Percentiles rank a stretch among this genome's conserved stretches.
These are phyloP conservation scores for Desmodus rotundus DNA, from an alignment of 2,113 vertebrate species.

Conservation along the genomic window DNA sequence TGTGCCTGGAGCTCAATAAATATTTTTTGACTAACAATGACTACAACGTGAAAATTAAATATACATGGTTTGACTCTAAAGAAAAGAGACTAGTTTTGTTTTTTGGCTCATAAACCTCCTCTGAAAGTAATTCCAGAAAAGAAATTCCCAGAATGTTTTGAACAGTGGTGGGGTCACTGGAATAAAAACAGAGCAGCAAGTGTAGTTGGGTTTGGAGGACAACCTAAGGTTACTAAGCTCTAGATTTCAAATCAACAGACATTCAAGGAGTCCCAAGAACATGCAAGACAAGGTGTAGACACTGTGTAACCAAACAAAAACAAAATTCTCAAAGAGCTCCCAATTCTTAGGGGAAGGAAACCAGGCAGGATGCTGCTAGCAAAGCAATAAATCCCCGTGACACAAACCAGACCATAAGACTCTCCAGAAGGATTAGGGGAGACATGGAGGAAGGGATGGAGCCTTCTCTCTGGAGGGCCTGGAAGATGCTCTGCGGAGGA, in stretches of 20 bases:
- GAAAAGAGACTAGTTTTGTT: slow-evolving; percentile 52
- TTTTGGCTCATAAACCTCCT: slow-evolving; percentile 44
- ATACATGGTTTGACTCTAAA: slow-evolving; percentile 40
- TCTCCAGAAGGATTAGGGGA: not conserved
- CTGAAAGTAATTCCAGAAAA: slow-evolving; percentile 42
- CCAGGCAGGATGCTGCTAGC: not conserved
- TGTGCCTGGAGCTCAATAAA: slow-evolving; percentile 54
- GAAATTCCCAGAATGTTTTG: not conserved
- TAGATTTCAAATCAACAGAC: not conserved
- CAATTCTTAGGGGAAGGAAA: not conserved
- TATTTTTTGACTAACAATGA: slow-evolving; percentile 67
- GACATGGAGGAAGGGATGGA: not conserved
- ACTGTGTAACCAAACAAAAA: not conserved
- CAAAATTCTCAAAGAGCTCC: not conserved
- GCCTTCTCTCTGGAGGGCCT: not conserved
- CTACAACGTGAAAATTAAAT: slow-evolving; percentile 66
- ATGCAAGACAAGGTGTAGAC: not conserved
- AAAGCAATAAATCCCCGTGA: not conserved
- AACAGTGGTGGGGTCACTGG: not conserved
- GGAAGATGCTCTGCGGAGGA: not conserved
- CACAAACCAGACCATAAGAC: not conserved
- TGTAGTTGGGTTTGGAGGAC: not conserved
- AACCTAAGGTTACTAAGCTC: not conserved
- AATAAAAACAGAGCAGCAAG: not conserved
- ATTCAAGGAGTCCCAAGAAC: not conserved